These are phyloP conservation scores for Lepus americanus DNA, from an alignment of 2,113 vertebrate species.

Conservation along the genomic window DNA sequence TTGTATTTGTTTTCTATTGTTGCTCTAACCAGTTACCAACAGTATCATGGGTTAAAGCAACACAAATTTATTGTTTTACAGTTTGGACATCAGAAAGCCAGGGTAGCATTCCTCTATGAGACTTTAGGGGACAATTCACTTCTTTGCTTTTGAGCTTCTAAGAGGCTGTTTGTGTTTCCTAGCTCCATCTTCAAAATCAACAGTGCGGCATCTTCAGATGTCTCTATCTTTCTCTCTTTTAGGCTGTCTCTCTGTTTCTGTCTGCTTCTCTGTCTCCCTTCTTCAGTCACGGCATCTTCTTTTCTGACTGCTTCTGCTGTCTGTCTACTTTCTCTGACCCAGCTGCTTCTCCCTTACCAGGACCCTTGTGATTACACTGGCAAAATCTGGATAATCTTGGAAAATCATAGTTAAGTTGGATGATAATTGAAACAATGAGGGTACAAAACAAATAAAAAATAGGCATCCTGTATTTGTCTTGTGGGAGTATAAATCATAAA, in stretches of 20 bases:
- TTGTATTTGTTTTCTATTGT: neutral
- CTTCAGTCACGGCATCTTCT: neutral
- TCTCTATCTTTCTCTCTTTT: neutral
- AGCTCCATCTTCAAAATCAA: neutral
- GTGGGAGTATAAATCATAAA: neutral
- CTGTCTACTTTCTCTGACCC: neutral
- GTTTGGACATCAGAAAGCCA: too few species aligned
- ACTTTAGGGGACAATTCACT: neutral
- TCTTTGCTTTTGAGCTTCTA: neutral
- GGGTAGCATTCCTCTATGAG: neutral
- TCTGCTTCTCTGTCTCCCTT: too few species aligned
- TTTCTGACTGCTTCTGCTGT: neutral
- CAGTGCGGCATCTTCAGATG: neutral
- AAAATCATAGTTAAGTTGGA: neutral
- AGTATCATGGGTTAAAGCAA: neutral
- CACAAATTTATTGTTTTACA: neutral
- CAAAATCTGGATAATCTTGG: too few species aligned
- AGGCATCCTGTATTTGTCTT: neutral
- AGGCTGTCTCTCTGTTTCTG: too few species aligned
- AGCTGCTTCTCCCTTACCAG: neutral
- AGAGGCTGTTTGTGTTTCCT: neutral
- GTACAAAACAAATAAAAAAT: neutral
- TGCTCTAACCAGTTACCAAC: neutral
- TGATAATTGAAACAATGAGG: neutral
- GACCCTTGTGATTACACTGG: neutral